Evolutionary conservation across 2,888 invertebrate genomes (phyloP).

Genomic region (Villa cingulata): DNA sequence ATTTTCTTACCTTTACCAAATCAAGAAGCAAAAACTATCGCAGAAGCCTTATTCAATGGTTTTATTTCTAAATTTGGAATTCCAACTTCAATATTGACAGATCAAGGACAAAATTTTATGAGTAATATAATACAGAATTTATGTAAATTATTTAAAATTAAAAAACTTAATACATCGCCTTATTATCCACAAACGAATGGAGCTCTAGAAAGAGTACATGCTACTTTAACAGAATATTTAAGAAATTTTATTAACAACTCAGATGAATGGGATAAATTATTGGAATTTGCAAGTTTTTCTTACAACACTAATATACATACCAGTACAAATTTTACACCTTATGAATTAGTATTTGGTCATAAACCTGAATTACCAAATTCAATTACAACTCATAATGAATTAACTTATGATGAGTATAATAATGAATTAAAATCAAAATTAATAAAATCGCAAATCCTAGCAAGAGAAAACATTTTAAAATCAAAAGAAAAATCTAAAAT

Average conservation of each 20-base stretch:
- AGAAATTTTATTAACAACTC: background rate
- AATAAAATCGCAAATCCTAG: background rate
- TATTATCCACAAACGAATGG: constrained; percentile 4
- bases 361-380: background rate
- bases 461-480: background rate
- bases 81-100: constrained; percentile 4
- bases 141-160: background rate
- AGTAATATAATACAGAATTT: background rate
- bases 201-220: constrained; percentile 6
- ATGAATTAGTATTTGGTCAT: background rate
- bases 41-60: constrained; percentile 4
- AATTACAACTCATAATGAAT: background rate
- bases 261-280: background rate
- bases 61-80: constrained; percentile 5
- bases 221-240: constrained; percentile 6
- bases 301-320: background rate
- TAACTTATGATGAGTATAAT: background rate
- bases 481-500: background rate
- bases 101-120: constrained; percentile 4
- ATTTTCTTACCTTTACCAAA: constrained; percentile 5
- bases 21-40: constrained; percentile 8
- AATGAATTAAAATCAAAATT: background rate
- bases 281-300: background rate
- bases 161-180: background rate
- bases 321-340: background rate